Evolutionary conservation across 2,888 invertebrate genomes (phyloP), one percentile per base, ranked within the genome.

Genomic region (Agonopterix arenella): DNA sequence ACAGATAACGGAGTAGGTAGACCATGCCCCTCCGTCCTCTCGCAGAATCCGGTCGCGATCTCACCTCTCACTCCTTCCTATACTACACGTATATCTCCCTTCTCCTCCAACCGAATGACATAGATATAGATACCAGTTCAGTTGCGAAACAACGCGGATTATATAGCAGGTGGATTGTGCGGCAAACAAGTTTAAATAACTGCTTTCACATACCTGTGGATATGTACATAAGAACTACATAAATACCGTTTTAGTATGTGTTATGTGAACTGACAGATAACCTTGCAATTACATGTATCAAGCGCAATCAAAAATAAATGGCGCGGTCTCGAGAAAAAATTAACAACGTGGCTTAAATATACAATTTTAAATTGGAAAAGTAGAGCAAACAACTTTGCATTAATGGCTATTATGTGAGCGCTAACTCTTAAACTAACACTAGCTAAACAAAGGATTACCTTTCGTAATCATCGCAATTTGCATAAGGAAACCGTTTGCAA

Each of bases 91-190:
- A 49, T 73, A 62, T 49, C 2, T 51, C 64, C 53, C 54, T 83
- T 80, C 59, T 76, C 42, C 59, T 83, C 70, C 38, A 47, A 58
- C 80, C 59, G 75, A 70, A 67, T 88, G 89, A 86, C 89, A 89
- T 82, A 88, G 82, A 84, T 88, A 89, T 83, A 88, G 81, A 86
- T 88, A 85, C 84, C 76, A 75, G 70, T 67, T 69, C 64, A 72
- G 77, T 89, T 88, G 89, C 86, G 88, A 89, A 89, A 89, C 80
- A 82, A 64, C 84, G 86, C 89, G 84, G 88, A 89, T 88, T 88
- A 88, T 84, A 85, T 84, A 83, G 84, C 89, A 88, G 84, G 89
- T 89, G 86, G 84, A 83, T 86, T 82, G 84, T 79, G 78, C 78
- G 71, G 78, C 75, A 81, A 88, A 88, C 85, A 73, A 80, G 85